Base-by-base conservation (phyloP, 2,113 vertebrate species). In the Thamnaconus septentrionalis region DNA sequence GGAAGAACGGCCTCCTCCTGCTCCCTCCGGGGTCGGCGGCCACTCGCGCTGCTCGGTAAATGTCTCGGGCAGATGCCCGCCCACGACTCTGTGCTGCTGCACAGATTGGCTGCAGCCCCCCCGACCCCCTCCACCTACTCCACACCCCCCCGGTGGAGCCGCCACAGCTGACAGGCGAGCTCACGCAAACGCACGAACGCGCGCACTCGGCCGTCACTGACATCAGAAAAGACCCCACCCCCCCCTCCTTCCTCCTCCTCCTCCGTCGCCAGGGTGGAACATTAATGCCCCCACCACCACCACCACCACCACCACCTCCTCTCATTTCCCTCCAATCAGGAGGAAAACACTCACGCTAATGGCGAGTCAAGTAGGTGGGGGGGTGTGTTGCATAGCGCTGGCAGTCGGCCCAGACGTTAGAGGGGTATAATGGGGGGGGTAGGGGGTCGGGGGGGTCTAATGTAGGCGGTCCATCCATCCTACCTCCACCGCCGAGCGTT, bases 1-100 rank as follows among this genome's bases (percentile, higher is more conserved):
- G 18, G 18, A 31, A 31, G 18, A 31, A 31, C 18, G 2, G 18
- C 18, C 2, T 2, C 18, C 18, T 31, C 18, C 18, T 31, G 18
- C 18, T 31, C 18, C 18, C 18, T 31, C 18, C 18, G 18, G 18
- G 18, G 18, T 31, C 18, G 18, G 18, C 18, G 18, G 18, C 81
- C 79, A 62, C 80, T 79, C 76, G 82, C 75, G 5, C 59, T 66
- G 55, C 67, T 71, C 73, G 60, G 63, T 81, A 85, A 88, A 79
- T 78, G 71, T 73, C 74, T 64, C 40, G 76, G 18, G 64, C 72
- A 78, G 81, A 84, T 81, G 80, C 71, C 76, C 69, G 79, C 85
- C 82, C 82, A 82, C 81, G 78, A 85, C 74, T 66, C 56, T 46
- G 60, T 74, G 18, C 75, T 81, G 69, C 64, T 69, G 56, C 44